Percentiles rank a stretch among this genome's conserved stretches.
Conservation (phyloP, 2,888 invertebrate species). For the Caenorhabditis afra region DNA sequence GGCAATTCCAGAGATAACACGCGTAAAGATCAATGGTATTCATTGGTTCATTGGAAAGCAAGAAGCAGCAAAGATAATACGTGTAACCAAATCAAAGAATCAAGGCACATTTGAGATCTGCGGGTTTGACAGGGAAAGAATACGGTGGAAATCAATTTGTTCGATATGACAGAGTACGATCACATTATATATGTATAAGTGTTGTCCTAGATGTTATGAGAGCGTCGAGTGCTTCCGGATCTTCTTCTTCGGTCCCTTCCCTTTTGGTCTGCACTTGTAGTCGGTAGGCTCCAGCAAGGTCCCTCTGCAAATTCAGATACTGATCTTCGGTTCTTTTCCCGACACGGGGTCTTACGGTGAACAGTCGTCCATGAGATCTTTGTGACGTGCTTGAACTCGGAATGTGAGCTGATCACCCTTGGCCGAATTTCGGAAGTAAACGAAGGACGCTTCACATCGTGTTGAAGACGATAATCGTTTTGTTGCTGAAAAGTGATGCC, state of each 20-base stretch:
- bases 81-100: not conserved
- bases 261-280: too few relatives aligned
- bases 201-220: too few relatives aligned
- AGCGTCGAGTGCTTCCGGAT: too few relatives aligned
- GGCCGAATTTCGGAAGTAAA: slow-evolving; percentile 21
- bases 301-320: not conserved
- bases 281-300: slow-evolving; percentile 1
- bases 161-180: slow-evolving; percentile 31
- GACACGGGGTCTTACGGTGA: slow-evolving; percentile 14
- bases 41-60: slow-evolving; percentile 11
- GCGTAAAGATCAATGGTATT: slow-evolving; percentile 44
- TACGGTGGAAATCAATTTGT: not conserved
- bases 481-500: slow-evolving; percentile 23
- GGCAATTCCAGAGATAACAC: slow-evolving; percentile 14
- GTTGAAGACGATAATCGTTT: slow-evolving; percentile 8
- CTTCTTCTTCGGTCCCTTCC: too few relatives aligned
- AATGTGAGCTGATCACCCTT: slow-evolving; percentile 16
- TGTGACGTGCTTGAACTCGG: slow-evolving; percentile 11
- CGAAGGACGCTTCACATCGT: slow-evolving; percentile 28
- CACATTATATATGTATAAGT: not conserved
- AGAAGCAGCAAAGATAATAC: slow-evolving; percentile 10
- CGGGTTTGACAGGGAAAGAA: slow-evolving; percentile 3
- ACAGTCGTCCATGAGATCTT: slow-evolving; percentile 8
- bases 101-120: slow-evolving; percentile 16
- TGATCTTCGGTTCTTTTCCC: not conserved